Percentiles rank a stretch among this genome's conserved stretches.
Evolutionary conservation across 2,797 vertebrate genomes (phyloP).

Genomic region (Pseudocheirus occidentalis): DNA sequence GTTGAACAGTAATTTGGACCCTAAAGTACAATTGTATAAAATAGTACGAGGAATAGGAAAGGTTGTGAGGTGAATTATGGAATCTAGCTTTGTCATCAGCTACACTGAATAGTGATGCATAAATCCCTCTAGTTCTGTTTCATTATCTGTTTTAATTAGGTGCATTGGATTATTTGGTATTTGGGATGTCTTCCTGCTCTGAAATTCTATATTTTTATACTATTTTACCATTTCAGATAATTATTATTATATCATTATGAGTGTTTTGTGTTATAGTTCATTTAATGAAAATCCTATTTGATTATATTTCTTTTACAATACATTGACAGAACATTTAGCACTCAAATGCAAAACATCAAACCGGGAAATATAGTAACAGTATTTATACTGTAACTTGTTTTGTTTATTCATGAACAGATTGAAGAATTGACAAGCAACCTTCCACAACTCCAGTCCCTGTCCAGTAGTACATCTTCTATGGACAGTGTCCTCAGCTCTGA

Average conservation of each 20-base stretch:
- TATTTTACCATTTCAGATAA: background rate
- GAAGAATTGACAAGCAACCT: constrained; percentile 97
- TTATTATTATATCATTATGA: background rate
- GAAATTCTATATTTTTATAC: background rate
- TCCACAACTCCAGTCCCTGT: constrained; percentile 90
- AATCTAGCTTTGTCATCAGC: background rate
- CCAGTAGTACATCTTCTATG: constrained; percentile 93
- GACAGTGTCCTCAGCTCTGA: constrained; percentile 93
- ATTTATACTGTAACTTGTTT: background rate
- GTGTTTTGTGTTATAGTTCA: background rate
- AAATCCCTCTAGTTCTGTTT: background rate
- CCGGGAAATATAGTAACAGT: background rate
- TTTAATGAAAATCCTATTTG: background rate
- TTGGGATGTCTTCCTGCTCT: background rate
- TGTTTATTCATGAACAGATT: constrained; percentile 85
- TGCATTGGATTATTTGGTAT: background rate
- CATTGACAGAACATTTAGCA: background rate
- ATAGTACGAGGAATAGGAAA: background rate
- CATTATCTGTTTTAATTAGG: background rate
- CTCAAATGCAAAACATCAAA: background rate
- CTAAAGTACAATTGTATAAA: background rate
- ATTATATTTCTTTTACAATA: background rate
- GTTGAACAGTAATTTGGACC: background rate
- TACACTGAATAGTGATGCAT: background rate
- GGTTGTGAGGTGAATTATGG: background rate